A percentile compares a stretch with the other conserved stretches of the same genome.
Evolutionary conservation across 2,888 invertebrate genomes (phyloP).

Genomic region (Melipona beecheii): DNA sequence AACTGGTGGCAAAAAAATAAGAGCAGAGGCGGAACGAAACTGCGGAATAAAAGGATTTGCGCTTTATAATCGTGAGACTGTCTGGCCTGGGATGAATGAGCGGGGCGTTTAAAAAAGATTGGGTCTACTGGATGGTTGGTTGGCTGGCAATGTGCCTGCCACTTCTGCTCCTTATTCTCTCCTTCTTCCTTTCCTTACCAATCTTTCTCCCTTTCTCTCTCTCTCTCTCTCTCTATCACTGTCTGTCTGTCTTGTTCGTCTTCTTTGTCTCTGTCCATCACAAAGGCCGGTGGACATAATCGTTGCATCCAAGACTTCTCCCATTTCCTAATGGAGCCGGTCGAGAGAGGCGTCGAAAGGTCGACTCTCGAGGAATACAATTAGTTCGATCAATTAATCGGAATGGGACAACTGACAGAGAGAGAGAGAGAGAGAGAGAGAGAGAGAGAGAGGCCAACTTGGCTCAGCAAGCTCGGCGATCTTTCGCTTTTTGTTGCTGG

Average conservation of each 20-base stretch:
- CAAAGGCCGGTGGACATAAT: constrained; percentile 41
- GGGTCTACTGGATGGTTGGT: constrained; percentile 76
- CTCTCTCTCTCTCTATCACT: constrained; percentile 12
- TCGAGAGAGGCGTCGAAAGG: constrained; percentile 42
- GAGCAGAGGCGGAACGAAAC: constrained; percentile 73
- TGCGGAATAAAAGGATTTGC: constrained; percentile 80
- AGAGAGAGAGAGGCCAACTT: constrained; percentile 26
- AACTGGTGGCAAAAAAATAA: constrained; percentile 72
- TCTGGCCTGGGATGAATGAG: constrained; percentile 79
- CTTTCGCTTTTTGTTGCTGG: background rate
- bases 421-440: too few relatives aligned
- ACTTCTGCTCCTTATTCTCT: constrained; percentile 53
- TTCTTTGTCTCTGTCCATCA: constrained; percentile 38
- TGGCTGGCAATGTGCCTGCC: constrained; percentile 76
- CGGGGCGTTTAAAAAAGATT: constrained; percentile 80
- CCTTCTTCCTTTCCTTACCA: constrained; percentile 21
- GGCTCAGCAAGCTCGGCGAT: constrained; percentile 7
- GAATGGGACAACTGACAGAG: constrained; percentile 50
- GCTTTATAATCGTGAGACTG: constrained; percentile 82
- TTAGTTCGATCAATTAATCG: constrained; percentile 74
- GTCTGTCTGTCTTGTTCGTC: constrained; percentile 31
- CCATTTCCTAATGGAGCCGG: constrained; percentile 67
- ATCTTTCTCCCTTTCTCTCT: constrained; percentile 16
- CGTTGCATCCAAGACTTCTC: constrained; percentile 58
- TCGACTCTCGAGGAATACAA: constrained; percentile 66